Evolutionary conservation across 2,113 vertebrate genomes (phyloP).

Genomic region (Sinocyclocheilus grahami): DNA sequence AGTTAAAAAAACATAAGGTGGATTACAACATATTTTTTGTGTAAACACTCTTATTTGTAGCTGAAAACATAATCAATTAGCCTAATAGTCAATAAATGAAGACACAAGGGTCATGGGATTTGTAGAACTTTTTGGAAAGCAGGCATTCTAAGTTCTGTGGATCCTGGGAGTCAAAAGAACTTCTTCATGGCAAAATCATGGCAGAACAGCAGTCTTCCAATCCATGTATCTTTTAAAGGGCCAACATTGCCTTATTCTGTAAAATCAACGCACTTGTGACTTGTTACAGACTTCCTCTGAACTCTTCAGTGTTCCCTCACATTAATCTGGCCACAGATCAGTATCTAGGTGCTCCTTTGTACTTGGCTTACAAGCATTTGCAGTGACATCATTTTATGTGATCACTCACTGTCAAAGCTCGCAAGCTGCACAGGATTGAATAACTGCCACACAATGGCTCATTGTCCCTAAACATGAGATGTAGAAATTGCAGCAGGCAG

Average conservation of each 20-base stretch:
- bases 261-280: conserved; percentile 12
- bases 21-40: background rate
- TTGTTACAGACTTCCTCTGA: conserved; percentile 26
- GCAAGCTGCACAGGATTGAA: conserved; percentile 65
- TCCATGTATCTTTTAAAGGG: background rate
- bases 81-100: background rate
- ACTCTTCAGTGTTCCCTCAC: conserved; percentile 56
- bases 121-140: background rate
- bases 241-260: conserved; percentile 12
- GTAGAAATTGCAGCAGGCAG: conserved; percentile 56
- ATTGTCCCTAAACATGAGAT: conserved; percentile 73
- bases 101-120: background rate
- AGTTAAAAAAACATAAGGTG: background rate
- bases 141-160: background rate
- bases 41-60: background rate
- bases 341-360: conserved; percentile 70
- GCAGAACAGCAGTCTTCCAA: background rate
- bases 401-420: conserved; percentile 71
- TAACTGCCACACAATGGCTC: conserved; percentile 70
- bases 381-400: conserved; percentile 75
- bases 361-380: conserved; percentile 65
- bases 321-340: conserved; percentile 67
- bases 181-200: background rate
- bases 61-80: background rate
- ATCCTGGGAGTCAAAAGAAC: background rate